These are phyloP conservation scores for Agrochola macilenta DNA, from an alignment of 2,888 invertebrate species.

Conservation along the genomic window DNA sequence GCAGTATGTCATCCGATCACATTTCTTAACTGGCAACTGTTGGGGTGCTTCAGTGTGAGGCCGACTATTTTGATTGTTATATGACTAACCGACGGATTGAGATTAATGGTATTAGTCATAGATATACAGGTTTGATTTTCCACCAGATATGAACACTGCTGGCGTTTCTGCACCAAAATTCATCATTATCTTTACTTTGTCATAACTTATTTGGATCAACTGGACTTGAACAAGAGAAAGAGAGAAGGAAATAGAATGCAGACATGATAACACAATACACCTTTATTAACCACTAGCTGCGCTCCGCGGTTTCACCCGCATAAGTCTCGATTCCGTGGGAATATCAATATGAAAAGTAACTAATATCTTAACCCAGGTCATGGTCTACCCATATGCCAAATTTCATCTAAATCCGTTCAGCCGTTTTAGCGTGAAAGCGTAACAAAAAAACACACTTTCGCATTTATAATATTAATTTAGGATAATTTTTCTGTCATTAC, in stretches of 20 bases:
- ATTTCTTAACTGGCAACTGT: constrained; percentile 49
- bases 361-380: no score
- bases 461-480: no score
- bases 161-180: neutral
- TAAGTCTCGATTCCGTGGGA: no score
- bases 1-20: constrained; percentile 76
- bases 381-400: no score
- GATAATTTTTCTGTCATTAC: neutral
- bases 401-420: no score
- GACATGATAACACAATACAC: neutral
- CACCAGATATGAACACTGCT: neutral
- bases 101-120: constrained; percentile 29
- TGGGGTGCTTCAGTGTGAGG: constrained; percentile 43
- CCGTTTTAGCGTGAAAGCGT: no score
- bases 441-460: no score
- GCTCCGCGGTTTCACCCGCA: no score
- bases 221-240: constrained; percentile 6
- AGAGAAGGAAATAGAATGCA: neutral
- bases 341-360: no score
- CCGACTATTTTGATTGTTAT: constrained; percentile 40
- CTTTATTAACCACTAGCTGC: neutral
- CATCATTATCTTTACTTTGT: neutral
- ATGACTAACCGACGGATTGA: constrained; percentile 43
- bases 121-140: constrained; percentile 13
- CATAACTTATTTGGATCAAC: constrained; percentile 2